Evolutionary conservation across 2,888 invertebrate species (phyloP).

Genomic region (Camponotus fellah): DNA sequence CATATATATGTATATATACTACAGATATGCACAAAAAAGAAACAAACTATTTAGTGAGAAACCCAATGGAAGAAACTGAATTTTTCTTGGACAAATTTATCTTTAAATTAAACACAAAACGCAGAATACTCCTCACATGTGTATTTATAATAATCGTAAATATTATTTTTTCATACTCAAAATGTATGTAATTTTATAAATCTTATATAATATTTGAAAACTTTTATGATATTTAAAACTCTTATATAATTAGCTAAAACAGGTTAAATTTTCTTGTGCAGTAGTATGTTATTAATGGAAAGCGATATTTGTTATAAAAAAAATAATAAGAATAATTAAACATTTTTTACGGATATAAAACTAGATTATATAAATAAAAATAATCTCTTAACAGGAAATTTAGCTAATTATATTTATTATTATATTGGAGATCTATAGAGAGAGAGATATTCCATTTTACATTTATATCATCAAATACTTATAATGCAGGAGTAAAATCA

Average conservation of each 20-base stretch:
- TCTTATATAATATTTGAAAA: background rate
- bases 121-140: background rate
- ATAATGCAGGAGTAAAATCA: background rate
- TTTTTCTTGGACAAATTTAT: conserved; percentile 76
- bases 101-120: conserved; percentile 30
- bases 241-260: background rate
- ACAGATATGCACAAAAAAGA: conserved; percentile 74
- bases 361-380: background rate
- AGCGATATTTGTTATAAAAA: background rate
- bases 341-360: background rate
- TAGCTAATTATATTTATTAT: conserved; percentile 1
- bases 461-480: background rate
- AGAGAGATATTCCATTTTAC: conserved; percentile 8
- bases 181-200: background rate
- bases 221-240: no score
- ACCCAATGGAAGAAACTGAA: conserved; percentile 75
- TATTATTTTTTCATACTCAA: background rate
- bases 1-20: conserved; percentile 65
- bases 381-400: background rate
- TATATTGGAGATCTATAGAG: background rate
- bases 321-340: conserved; percentile 1
- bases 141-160: background rate
- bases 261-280: background rate
- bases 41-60: conserved; percentile 76
- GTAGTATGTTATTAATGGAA: conserved; percentile 19